A percentile compares a stretch with the other conserved stretches of the same genome.
phyloP scores from a whole-genome alignment of 2,888 invertebrate genomes.

The Thalpophila matura region DNA sequence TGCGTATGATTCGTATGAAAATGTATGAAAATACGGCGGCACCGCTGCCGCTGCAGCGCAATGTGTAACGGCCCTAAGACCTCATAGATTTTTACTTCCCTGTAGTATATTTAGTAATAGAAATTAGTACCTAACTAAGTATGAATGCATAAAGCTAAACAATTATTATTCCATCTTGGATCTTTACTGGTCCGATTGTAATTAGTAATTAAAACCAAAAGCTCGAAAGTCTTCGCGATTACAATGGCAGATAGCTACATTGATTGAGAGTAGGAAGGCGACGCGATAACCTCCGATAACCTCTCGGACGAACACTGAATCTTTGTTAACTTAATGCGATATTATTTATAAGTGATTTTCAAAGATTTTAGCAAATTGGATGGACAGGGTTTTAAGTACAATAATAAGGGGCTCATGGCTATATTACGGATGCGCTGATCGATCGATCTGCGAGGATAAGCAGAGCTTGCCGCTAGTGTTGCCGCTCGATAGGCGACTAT shows the following conservation, averaged over 20 bases:
- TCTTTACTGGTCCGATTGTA: constrained; percentile 4
- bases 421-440: no score
- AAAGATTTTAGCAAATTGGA: constrained; percentile 36
- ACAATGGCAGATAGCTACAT: constrained; percentile 55
- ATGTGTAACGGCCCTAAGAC: no score
- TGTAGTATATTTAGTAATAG: background rate
- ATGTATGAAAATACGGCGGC: no score
- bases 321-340: constrained; percentile 56
- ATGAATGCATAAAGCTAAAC: no score
- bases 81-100: no score
- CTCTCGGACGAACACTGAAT: constrained; percentile 49
- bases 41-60: no score
- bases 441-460: no score
- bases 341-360: constrained; percentile 47
- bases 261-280: constrained; percentile 61
- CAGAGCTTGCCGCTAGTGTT: no score
- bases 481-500: no score
- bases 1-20: no score
- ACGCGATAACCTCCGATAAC: constrained; percentile 61
- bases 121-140: no score
- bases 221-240: constrained; percentile 53
- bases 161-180: no score
- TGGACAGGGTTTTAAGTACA: constrained; percentile 26
- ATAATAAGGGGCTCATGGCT: background rate
- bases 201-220: constrained; percentile 41